These are phyloP conservation scores for Dynastes tityus DNA, from an alignment of 2,888 invertebrate genomes.

Conservation along the genomic window DNA sequence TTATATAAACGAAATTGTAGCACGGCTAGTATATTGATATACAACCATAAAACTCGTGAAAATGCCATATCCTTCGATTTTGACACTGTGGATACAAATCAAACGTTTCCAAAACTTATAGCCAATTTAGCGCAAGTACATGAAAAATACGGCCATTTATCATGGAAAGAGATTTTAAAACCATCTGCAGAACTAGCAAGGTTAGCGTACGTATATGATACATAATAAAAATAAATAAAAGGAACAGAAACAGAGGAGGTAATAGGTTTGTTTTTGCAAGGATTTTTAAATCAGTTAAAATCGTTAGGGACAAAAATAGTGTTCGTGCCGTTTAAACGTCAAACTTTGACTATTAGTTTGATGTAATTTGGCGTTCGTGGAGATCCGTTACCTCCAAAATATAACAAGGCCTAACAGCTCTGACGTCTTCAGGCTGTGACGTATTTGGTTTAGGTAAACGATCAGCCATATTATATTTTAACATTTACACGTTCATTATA, in stretches of 20 bases:
- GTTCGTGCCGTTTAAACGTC: too few species aligned
- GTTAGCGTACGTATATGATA: slow-evolving; percentile 60
- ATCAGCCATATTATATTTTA: too few species aligned
- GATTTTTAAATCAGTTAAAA: too few species aligned
- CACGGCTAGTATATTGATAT: slow-evolving; percentile 82
- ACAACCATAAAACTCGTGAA: slow-evolving; percentile 77
- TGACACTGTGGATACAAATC: slow-evolving; percentile 65
- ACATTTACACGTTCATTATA: too few species aligned
- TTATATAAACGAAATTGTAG: slow-evolving; percentile 70
- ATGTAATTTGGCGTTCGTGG: too few species aligned
- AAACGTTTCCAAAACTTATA: slow-evolving; percentile 75
- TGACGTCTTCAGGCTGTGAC: too few species aligned
- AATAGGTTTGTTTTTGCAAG: too few species aligned
- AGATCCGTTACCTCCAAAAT: too few species aligned
- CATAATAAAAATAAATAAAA: background rate
- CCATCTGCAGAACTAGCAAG: slow-evolving; percentile 75
- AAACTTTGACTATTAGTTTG: too few species aligned
- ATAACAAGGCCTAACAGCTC: too few species aligned
- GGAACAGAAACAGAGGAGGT: background rate
- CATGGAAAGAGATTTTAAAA: slow-evolving; percentile 75
- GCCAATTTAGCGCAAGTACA: slow-evolving; percentile 76
- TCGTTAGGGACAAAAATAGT: too few species aligned
- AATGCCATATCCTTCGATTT: slow-evolving; percentile 76
- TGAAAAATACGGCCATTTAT: slow-evolving; percentile 72
- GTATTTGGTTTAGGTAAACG: too few species aligned